These are phyloP conservation scores for Eulemur albifrons DNA, from an alignment of 2,797 vertebrate genomes.

Conservation along the genomic window DNA sequence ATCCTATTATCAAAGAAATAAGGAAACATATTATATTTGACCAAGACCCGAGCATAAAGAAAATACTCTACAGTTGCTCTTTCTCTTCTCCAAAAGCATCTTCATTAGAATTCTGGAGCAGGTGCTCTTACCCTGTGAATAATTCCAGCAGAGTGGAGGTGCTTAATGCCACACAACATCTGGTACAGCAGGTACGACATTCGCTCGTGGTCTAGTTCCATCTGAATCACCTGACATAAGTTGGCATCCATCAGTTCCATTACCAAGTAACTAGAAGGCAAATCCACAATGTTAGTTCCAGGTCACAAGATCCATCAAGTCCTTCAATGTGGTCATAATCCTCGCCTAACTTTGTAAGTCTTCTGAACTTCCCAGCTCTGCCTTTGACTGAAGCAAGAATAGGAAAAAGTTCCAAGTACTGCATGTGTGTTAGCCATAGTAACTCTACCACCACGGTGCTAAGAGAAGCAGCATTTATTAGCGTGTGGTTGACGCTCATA, in stretches of 20 bases:
- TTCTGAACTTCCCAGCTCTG: background rate
- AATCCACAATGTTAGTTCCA: constrained; percentile 55
- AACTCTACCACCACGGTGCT: background rate
- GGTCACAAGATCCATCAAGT: background rate
- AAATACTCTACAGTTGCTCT: background rate
- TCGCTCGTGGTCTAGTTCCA: constrained; percentile 98
- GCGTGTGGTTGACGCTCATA: background rate
- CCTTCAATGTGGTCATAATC: background rate
- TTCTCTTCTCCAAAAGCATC: background rate
- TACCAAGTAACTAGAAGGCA: constrained; percentile 93
- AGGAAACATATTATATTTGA: background rate
- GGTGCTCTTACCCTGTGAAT: constrained; percentile 95
- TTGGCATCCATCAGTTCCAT: constrained; percentile 99
- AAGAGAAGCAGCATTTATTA: background rate
- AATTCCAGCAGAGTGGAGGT: constrained; percentile 98
- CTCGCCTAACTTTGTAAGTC: background rate
- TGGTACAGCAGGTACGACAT: constrained; percentile 99
- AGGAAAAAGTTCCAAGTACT: background rate
- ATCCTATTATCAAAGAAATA: background rate
- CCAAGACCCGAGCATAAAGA: background rate
- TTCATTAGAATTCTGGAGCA: background rate
- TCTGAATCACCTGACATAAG: constrained; percentile 99
- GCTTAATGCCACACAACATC: constrained; percentile 99
- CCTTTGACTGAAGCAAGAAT: background rate
- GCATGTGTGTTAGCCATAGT: fast-evolving